Evolutionary conservation across 92 coral and sea anemone genomes (phyloP), one percentile per base, ranked within the genome.

Genomic region (Micromussa lordhowensis): DNA sequence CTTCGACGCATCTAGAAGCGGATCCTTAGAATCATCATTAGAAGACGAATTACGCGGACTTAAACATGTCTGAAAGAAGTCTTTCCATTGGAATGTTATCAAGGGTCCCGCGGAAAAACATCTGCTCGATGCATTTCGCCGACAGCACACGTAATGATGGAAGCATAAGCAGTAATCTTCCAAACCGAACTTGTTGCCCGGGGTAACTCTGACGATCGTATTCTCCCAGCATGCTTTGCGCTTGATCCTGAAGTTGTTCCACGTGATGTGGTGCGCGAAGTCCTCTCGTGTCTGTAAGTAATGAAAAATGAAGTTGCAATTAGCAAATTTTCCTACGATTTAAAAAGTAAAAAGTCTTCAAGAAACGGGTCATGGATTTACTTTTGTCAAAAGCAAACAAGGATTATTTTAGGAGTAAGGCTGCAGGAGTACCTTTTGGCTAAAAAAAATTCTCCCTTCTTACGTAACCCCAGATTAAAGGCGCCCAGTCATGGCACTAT

Each of bases 181-280:
- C 99, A 76, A 97, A 97, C 34, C 99, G 87, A 34, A 96, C 97
- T 68, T 89, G 96, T 81, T 94, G 96, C 5, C 86, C 93, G 0
- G 99, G 95, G 86, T 93, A 91, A n/a, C 92, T 86, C 75, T 96
- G 96, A 68, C 96, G 96, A 68, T 96, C 98, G 35, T 97, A 95
- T 88, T 97, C 99, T 73, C 99, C 99, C 92, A 97, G 96, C 99
- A 97, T 97, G 92, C 98, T 90, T 92, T 97, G 99, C 16, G 99
- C 99, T 82, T 97, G 99, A 80, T 97, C 99, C 89, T 97, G 99
- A 59, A 97, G 94, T 83, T 94, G 95, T 66, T 97, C 99, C 24
- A 97, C 99, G 88, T 96, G 98, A 76, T 90, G 87, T 0, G 97
- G 95, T 28, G 95, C 95, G 35, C 98, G 98, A 16, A 97, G 96